Conservation (phyloP, 2,888 invertebrate species). For the Sinohyriopsis cumingii region DNA sequence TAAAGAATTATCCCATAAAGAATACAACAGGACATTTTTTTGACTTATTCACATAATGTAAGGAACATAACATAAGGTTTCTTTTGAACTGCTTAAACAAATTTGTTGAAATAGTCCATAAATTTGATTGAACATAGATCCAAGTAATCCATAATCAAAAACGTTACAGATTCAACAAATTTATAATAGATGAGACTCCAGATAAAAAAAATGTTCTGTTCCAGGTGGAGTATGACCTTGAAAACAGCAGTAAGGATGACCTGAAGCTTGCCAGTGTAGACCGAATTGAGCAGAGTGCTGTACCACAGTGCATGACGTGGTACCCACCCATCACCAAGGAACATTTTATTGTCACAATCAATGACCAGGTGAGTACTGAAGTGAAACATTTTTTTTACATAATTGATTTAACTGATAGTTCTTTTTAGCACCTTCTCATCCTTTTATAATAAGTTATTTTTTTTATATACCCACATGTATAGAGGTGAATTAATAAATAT, state of each 20-base stretch:
- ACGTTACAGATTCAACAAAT: too few relatives aligned
- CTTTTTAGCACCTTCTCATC: background rate
- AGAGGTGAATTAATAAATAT: background rate
- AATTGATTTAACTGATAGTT: background rate
- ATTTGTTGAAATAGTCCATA: too few relatives aligned
- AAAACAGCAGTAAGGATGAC: slow-evolving; percentile 62
- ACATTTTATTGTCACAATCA: slow-evolving; percentile 77
- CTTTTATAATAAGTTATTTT: background rate
- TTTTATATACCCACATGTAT: background rate
- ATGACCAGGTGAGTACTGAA: slow-evolving; percentile 73
- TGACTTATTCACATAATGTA: too few relatives aligned
- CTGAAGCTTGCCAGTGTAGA: slow-evolving; percentile 73
- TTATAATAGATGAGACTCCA: too few relatives aligned
- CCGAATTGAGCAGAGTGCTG: slow-evolving; percentile 79
- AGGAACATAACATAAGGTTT: too few relatives aligned
- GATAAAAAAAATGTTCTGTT: slow-evolving; percentile 1
- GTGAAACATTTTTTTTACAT: too few relatives aligned
- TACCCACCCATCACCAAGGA: slow-evolving; percentile 73
- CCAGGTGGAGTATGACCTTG: slow-evolving; percentile 72
- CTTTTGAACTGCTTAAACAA: too few relatives aligned
- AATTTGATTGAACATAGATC: too few relatives aligned
- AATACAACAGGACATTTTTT: too few relatives aligned
- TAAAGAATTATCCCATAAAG: too few relatives aligned
- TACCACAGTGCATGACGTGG: slow-evolving; percentile 76
- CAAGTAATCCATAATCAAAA: too few relatives aligned